Percentiles rank a stretch among this genome's conserved stretches.
Evolutionary conservation across 2,113 vertebrate genomes (phyloP).

Genomic region (Candoia aspera): DNA sequence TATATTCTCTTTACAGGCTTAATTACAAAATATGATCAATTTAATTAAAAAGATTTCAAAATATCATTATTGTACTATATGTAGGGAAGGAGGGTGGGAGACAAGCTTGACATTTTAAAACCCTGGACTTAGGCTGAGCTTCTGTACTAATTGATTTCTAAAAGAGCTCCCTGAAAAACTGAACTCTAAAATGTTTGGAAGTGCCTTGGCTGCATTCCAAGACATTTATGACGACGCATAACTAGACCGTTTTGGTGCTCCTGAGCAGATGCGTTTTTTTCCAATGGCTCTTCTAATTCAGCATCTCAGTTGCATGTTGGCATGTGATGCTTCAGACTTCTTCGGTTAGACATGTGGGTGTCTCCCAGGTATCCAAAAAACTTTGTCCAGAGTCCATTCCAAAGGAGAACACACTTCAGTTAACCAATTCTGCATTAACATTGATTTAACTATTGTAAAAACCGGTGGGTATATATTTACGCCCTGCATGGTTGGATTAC

Average conservation of each 20-base stretch:
- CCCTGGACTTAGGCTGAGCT: constrained; percentile 74
- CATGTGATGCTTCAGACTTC: constrained; percentile 46
- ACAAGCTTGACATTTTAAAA: constrained; percentile 78
- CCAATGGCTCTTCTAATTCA: constrained; percentile 65
- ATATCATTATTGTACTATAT: constrained; percentile 67
- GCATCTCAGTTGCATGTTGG: constrained; percentile 58
- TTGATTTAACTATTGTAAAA: constrained; percentile 41
- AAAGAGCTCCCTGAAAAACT: constrained; percentile 77
- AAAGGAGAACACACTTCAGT: constrained; percentile 34
- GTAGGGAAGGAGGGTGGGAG: constrained; percentile 54
- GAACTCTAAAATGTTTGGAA: constrained; percentile 77
- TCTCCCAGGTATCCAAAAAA: constrained; percentile 39
- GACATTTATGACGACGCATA: constrained; percentile 75
- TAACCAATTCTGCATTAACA: not conserved
- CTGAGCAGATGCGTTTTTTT: constrained; percentile 63
- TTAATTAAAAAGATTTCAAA: constrained; percentile 72
- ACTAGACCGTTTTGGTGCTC: constrained; percentile 72
- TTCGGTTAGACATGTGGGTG: constrained; percentile 61
- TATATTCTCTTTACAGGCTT: constrained; percentile 61
- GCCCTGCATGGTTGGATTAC: constrained; percentile 10
- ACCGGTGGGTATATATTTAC: constrained; percentile 6
- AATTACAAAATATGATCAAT: constrained; percentile 76
- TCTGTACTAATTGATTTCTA: constrained; percentile 81
- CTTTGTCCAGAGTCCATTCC: constrained; percentile 7
- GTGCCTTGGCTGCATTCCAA: constrained; percentile 74